Base-by-base conservation (phyloP, 2,888 invertebrate species). In the Sepioteuthis lessoniana region DNA sequence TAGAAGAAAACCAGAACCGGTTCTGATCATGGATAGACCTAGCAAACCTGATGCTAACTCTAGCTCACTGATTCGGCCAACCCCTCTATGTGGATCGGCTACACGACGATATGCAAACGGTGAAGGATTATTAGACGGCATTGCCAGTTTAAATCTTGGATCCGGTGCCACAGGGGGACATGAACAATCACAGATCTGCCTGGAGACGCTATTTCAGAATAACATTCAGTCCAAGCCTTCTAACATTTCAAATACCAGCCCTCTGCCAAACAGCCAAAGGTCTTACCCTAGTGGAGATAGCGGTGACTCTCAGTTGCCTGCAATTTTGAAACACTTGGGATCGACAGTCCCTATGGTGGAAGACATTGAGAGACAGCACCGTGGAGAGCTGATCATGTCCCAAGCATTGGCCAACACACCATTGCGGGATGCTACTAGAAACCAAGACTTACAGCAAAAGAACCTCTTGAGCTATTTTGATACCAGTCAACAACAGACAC, bases 331-430 rank as follows among this genome's bases (percentile, higher is more conserved):
- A 96, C 98, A 98, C 95, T 97, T 98, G 55, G 98, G 98, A 98
- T 98, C 98, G 90, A 98, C 98, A 0, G 98, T 98, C 31, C 98
- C 98, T 96, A 98, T 98, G 94, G 98, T 98, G 0, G 99, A 99
- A 97, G 98, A 99, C 96, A 98, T 99, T 96, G 99, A 99, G 96
- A 98, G 96, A 19, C 96, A 95, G 76, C 96, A 96, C 76, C 93
- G 93, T 46, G 90, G 50, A 21, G 94, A 76, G 35, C 35, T 38
- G 47, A 50, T 35, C 35, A 31, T 37, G 35, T 47, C 46, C 35
- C 38, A 55, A 16, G 55, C 8, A 50, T n/a, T 37, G 37, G 42
- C 47, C 50, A 90, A 42, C 55, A 37, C 60, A 55, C 46, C 3
- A 13, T 38, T 38, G 35, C 35, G 38, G 10, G 93, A 42, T 60